These are phyloP conservation scores for Oophaga sylvatica DNA, from an alignment of 2,797 vertebrate species.

Conservation along the genomic window DNA sequence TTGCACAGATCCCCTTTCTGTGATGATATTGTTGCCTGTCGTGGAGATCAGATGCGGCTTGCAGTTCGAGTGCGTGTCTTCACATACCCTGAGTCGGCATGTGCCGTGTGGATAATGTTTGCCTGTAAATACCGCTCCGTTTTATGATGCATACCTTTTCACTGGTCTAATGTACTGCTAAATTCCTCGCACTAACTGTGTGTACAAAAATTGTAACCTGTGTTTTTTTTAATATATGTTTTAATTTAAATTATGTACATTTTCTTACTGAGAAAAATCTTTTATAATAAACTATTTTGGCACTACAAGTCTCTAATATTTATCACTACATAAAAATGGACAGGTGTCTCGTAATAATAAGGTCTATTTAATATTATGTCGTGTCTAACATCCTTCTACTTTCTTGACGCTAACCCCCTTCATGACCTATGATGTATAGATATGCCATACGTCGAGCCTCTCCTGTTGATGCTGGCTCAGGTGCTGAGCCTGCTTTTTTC, in stretches of 20 bases:
- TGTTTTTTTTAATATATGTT: neutral
- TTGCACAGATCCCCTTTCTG: slow-evolving; percentile 88
- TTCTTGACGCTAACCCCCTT: too few relatives aligned
- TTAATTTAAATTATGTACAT: slow-evolving; percentile 29
- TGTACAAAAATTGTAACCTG: neutral
- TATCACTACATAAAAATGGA: neutral
- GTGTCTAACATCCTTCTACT: too few relatives aligned
- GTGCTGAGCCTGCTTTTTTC: too few relatives aligned
- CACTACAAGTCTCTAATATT: neutral
- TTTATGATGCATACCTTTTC: slow-evolving; percentile 74
- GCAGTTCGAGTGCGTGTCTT: slow-evolving; percentile 92
- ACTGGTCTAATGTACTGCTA: neutral
- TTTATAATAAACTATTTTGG: slow-evolving; percentile 39
- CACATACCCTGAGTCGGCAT: slow-evolving; percentile 88
- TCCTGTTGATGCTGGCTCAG: too few relatives aligned
- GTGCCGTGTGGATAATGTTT: slow-evolving; percentile 98
- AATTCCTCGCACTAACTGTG: too few relatives aligned
- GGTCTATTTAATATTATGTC: too few relatives aligned
- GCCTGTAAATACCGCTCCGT: slow-evolving; percentile 96
- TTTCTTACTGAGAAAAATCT: slow-evolving; percentile 22
- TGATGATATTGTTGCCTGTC: slow-evolving; percentile 92
- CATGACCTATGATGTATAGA: too few relatives aligned
- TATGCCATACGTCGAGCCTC: too few relatives aligned
- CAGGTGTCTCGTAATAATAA: too few relatives aligned
- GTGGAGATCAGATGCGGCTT: slow-evolving; percentile 92